Percentiles rank a stretch among this genome's conserved stretches.
Conservation (phyloP, 2,113 vertebrate genomes). For the Callospermophilus lateralis region DNA sequence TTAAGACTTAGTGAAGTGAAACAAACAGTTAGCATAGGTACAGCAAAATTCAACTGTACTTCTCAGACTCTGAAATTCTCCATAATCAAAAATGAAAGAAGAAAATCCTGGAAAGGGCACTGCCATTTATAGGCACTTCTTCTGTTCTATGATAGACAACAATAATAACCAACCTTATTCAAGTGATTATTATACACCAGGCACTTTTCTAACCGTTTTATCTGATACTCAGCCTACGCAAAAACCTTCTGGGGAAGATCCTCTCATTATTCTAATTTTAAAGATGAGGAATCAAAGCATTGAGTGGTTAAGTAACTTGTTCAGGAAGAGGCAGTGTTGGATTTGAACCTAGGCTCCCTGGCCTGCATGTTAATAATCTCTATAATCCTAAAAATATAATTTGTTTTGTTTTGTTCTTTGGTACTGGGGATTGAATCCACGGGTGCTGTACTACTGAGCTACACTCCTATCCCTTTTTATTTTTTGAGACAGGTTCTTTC, state of each 20-base stretch:
- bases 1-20: constrained; percentile 51
- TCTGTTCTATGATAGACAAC: constrained; percentile 5
- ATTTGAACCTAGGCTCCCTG: constrained; percentile 7
- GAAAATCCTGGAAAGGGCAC: not conserved
- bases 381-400: not conserved
- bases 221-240: not conserved
- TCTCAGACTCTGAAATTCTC: constrained; percentile 41
- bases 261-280: constrained; percentile 40
- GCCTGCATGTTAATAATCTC: constrained; percentile 19
- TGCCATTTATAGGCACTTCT: constrained; percentile 5
- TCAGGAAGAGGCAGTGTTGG: constrained; percentile 5
- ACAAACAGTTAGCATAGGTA: constrained; percentile 19
- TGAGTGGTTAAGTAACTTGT: constrained; percentile 23
- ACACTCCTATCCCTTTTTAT: not conserved
- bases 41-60: constrained; percentile 4
- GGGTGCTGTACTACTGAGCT: not conserved
- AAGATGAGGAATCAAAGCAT: constrained; percentile 50
- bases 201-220: constrained; percentile 33
- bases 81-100: constrained; percentile 45
- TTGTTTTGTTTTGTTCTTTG: not conserved
- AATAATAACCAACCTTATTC: constrained; percentile 8
- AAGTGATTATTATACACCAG: constrained; percentile 44
- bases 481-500: not conserved
- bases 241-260: not conserved
- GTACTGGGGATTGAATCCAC: not conserved